These are phyloP conservation scores for Harpalus rubripes DNA, from an alignment of 2,888 invertebrate genomes.

Conservation along the genomic window DNA sequence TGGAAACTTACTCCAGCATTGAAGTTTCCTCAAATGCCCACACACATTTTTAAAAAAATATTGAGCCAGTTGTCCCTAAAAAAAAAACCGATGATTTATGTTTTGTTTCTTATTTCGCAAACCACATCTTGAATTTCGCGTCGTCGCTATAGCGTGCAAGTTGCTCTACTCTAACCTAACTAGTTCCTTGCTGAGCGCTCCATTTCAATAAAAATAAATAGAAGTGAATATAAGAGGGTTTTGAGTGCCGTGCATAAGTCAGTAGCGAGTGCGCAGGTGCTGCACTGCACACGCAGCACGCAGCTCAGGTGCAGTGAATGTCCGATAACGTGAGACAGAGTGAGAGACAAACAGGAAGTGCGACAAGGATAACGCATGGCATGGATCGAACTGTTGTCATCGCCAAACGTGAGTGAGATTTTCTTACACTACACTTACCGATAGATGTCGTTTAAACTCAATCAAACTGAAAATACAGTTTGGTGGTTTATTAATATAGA, in stretches of 20 bases:
- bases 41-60: too few species aligned
- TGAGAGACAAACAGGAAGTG: slow-evolving; percentile 9
- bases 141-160: slow-evolving; percentile 19
- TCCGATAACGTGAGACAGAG: slow-evolving; percentile 19
- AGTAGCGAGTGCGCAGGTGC: slow-evolving; percentile 52
- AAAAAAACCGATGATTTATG: too few species aligned
- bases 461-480: too few species aligned
- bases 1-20: too few species aligned
- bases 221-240: slow-evolving; percentile 54
- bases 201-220: slow-evolving; percentile 56
- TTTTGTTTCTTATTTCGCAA: too few species aligned
- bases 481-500: too few species aligned
- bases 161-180: slow-evolving; percentile 26
- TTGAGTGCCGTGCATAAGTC: slow-evolving; percentile 55
- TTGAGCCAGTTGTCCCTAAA: too few species aligned
- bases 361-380: neutral
- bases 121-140: neutral
- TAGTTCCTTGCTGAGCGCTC: slow-evolving; percentile 27
- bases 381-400: slow-evolving; percentile 32
- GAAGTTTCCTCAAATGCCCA: too few species aligned
- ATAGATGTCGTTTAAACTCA: neutral
- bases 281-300: neutral
- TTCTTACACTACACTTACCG: neutral
- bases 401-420: slow-evolving; percentile 6
- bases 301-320: slow-evolving; percentile 48